Conservation (phyloP, 2,888 invertebrate species). For the Idaea straminata region DNA sequence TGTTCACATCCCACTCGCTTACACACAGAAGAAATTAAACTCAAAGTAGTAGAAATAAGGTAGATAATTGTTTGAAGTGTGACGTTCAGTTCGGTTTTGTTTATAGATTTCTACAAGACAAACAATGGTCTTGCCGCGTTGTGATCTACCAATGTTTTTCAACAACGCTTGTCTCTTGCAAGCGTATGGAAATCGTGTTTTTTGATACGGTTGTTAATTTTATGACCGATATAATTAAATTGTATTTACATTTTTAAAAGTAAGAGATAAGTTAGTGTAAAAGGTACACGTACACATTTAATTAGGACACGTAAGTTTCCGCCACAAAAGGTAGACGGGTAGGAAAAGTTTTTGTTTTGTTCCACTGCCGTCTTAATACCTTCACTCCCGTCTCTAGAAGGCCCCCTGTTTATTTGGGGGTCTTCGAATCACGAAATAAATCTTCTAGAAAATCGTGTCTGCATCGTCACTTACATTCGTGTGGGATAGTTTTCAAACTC, state of each 20-base stretch:
- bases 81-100: conserved; percentile 26
- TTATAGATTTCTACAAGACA: conserved; percentile 66
- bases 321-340: no score
- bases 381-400: no score
- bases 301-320: no score
- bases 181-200: conserved; percentile 11
- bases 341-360: no score
- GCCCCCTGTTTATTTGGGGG: no score
- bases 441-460: no score
- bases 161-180: conserved; percentile 29
- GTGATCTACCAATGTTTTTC: conserved; percentile 44
- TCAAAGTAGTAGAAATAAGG: not conserved
- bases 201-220: conserved; percentile 1
- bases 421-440: no score
- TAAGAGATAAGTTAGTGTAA: not conserved
- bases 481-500: no score
- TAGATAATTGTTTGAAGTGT: not conserved
- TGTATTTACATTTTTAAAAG: not conserved
- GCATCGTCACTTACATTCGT: no score
- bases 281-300: no score
- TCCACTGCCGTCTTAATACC: no score
- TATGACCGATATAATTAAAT: not conserved
- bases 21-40: not conserved
- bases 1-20: not conserved
- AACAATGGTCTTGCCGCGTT: conserved; percentile 28